phyloP scores from a whole-genome alignment of 2,797 vertebrate genomes.

The Pseudochirops cupreus region DNA sequence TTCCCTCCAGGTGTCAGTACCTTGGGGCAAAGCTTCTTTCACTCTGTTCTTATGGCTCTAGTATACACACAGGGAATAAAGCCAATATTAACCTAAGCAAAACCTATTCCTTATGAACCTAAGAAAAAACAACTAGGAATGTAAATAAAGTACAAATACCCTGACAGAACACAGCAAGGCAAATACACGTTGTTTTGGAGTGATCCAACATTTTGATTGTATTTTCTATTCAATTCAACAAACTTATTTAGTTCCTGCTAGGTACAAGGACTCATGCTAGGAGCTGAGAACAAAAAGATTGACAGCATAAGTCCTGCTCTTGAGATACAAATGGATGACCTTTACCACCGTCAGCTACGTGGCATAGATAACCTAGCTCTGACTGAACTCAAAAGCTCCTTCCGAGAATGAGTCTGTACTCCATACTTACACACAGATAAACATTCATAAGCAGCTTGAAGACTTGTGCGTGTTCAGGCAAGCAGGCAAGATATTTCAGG shows the following conservation, averaged over 20 bases:
- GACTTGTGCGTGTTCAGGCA: accelerated
- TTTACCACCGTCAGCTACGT: not conserved
- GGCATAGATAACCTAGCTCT: not conserved
- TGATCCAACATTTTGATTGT: not conserved
- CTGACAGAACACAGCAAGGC: not conserved
- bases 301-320: not conserved
- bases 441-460: not conserved
- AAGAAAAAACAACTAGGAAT: not conserved
- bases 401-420: not conserved
- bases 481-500: not conserved
- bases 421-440: not conserved
- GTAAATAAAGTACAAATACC: not conserved
- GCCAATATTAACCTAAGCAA: not conserved
- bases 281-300: not conserved
- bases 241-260: not conserved
- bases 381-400: not conserved
- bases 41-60: not conserved
- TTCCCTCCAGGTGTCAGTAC: not conserved
- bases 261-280: not conserved
- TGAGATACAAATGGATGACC: not conserved
- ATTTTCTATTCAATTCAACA: not conserved
- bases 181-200: not conserved
- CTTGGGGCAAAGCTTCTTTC: not conserved
- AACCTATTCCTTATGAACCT: not conserved
- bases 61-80: not conserved